These are phyloP conservation scores for Eristalinus aeneus DNA, from an alignment of 2,888 invertebrate genomes.

Conservation along the genomic window DNA sequence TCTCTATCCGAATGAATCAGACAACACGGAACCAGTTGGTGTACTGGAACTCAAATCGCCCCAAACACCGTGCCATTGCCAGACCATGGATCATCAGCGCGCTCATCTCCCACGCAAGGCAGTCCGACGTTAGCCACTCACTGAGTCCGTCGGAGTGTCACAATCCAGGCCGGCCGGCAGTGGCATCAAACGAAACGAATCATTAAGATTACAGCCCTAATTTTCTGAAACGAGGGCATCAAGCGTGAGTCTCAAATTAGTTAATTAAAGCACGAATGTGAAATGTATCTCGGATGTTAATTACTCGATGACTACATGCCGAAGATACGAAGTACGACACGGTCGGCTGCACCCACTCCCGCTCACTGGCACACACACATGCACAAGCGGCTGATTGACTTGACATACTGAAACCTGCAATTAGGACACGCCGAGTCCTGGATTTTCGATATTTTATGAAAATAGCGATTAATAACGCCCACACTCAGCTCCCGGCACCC, in stretches of 20 bases:
- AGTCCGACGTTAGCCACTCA: neutral
- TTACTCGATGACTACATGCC: slow-evolving; percentile 49
- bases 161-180: neutral
- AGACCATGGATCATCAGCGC: neutral
- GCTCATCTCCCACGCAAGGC: slow-evolving; percentile 8
- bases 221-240: slow-evolving; percentile 60
- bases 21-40: neutral
- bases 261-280: slow-evolving; percentile 65
- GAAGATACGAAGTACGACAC: neutral
- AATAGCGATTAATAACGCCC: slow-evolving; percentile 4
- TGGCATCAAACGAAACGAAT: slow-evolving; percentile 50
- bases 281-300: slow-evolving; percentile 65
- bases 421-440: neutral
- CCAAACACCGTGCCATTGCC: neutral
- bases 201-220: slow-evolving; percentile 60
- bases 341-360: neutral
- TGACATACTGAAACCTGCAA: neutral
- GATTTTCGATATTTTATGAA: slow-evolving; percentile 12
- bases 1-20: too few relatives aligned
- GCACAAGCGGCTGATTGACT: neutral
- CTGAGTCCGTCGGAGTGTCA: neutral
- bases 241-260: slow-evolving; percentile 63
- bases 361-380: too few relatives aligned
- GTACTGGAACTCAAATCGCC: neutral
- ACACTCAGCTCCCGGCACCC: neutral